These are phyloP conservation scores for Gallinago jamesoni DNA, from an alignment of 2,113 vertebrate species.

Conservation along the genomic window DNA sequence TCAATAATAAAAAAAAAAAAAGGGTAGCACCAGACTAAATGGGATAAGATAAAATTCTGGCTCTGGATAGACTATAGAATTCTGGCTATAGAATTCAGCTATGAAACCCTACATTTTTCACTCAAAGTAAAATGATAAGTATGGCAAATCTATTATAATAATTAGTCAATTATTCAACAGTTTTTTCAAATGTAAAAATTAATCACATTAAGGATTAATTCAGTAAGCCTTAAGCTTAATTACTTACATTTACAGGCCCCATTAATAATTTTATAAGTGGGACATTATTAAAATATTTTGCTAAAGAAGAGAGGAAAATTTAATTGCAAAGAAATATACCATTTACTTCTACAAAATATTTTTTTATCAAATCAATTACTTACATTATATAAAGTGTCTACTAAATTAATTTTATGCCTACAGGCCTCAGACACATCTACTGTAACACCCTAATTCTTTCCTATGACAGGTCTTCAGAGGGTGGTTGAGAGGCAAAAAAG, in stretches of 20 bases:
- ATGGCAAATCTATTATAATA: neutral
- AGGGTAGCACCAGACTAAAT: neutral
- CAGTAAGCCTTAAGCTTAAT: neutral
- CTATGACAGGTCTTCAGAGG: neutral
- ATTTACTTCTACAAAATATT: neutral
- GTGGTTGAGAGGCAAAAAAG: neutral
- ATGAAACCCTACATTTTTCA: neutral
- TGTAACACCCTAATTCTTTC: neutral
- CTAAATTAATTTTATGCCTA: neutral
- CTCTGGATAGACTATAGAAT: neutral
- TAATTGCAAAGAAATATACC: neutral
- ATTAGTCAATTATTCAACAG: neutral
- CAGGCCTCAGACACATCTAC: neutral
- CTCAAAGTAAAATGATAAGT: neutral
- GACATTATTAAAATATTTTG: neutral
- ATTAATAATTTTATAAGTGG: conserved; percentile 8
- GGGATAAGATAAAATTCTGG: neutral
- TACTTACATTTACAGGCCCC: neutral
- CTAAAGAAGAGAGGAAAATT: neutral
- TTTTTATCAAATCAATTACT: neutral
- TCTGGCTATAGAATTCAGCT: neutral
- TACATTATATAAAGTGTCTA: neutral
- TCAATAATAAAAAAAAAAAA: too few species aligned
- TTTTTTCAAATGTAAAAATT: conserved; percentile 24
- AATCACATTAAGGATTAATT: conserved; percentile 15